Base-by-base conservation (phyloP, 2,888 invertebrate species). In the Hyles lineata region DNA sequence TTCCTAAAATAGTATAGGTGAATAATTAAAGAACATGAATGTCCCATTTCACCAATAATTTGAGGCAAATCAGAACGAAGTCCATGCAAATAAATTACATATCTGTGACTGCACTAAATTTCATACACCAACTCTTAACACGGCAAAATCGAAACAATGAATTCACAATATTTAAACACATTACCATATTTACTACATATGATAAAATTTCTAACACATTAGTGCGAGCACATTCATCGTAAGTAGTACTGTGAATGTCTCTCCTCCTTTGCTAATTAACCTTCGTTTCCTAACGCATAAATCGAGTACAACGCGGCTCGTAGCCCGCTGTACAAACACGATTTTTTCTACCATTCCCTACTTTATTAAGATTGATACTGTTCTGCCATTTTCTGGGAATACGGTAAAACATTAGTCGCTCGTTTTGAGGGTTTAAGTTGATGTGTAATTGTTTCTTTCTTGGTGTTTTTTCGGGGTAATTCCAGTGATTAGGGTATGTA, bases 231-330 rank as follows among this genome's bases (percentile, higher is more conserved):
- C 23, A 67, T 50, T 21, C 43, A 50, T 67, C 63, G 32, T 21
- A 1, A 9, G 21, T 83, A 80, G 83, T 32, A n/a, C 67, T 73
- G 77, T 86, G 87, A 80, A 85, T 83, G 78, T 82, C 76, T 17
- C 52, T 75, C 84, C 76, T 80, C 78, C 80, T 75, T 79, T 79
- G 86, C 89, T 91, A 92, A 91, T 92, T 91, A 90, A 90, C 88
- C 90, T 87, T 83, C 84, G 86, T 89, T 86, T 88, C 85, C 86
- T 79, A 88, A 88, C 85, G 82, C 88, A 91, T 89, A 91, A 89
- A 90, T 91, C 86, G 82, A 82, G 82, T 78, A 80, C 87, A 81
- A 88, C 85, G 86, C 90, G 85, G 83, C 78, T 89, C 89, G 88
- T 81, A 78, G 78, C 75, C 67, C 72, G 75, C 76, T 71, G 75